Evolutionary conservation across 2,888 invertebrate genomes (phyloP).

Genomic region (Macrophya alboannulata): DNA sequence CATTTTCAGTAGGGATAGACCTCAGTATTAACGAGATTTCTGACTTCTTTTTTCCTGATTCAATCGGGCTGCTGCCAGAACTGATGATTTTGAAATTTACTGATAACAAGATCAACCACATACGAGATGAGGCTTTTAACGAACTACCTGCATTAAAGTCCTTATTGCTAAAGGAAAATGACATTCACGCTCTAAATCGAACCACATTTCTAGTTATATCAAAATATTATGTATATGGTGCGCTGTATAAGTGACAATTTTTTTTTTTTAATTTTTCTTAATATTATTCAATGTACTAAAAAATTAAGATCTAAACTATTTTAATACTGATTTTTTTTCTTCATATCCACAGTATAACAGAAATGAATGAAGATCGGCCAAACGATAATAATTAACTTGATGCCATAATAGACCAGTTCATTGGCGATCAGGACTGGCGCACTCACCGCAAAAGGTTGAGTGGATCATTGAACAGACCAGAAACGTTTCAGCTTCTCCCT

Average conservation of each 20-base stretch:
- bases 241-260: too few relatives aligned
- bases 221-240: too few relatives aligned
- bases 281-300: too few relatives aligned
- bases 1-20: too few relatives aligned
- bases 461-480: constrained; percentile 86
- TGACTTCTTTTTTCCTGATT: background rate
- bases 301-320: too few relatives aligned
- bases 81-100: background rate
- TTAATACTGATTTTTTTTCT: too few relatives aligned
- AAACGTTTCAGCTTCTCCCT: constrained; percentile 91
- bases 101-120: background rate
- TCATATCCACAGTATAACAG: too few relatives aligned
- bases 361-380: constrained; percentile 71
- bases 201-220: too few relatives aligned
- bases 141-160: background rate
- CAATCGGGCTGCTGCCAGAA: background rate
- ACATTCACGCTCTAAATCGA: too few relatives aligned
- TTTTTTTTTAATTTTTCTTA: too few relatives aligned
- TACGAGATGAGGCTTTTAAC: constrained; percentile 5
- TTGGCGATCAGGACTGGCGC: constrained; percentile 73
- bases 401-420: constrained; percentile 57
- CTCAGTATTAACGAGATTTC: too few relatives aligned
- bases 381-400: constrained; percentile 71
- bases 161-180: background rate
- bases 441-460: constrained; percentile 82